phyloP scores from a whole-genome alignment of 2,888 invertebrate species.

The Linnaemya vulpina region DNA sequence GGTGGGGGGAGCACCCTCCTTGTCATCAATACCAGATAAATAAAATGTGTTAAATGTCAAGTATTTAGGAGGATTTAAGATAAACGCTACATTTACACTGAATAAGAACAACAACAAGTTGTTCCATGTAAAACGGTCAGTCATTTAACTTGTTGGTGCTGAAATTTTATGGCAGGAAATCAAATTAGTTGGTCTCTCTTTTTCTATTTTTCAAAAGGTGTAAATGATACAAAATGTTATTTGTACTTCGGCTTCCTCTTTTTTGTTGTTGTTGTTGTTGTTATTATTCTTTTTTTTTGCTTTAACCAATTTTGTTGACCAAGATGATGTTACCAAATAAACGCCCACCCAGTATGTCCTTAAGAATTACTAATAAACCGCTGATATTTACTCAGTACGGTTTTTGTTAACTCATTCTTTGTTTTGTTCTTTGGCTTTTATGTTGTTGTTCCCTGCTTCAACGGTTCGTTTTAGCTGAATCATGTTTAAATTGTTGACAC shows the following conservation, averaged over 20 bases:
- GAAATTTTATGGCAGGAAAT: constrained; percentile 77
- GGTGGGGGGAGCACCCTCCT: constrained; percentile 3
- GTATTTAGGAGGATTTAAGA: constrained; percentile 61
- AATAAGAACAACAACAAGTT: constrained; percentile 62
- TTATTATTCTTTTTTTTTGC: constrained; percentile 47
- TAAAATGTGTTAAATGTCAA: constrained; percentile 72
- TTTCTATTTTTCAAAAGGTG: constrained; percentile 53
- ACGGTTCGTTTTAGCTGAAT: constrained; percentile 60
- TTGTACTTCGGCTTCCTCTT: constrained; percentile 13
- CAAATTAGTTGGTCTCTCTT: constrained; percentile 75
- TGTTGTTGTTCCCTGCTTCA: constrained; percentile 14
- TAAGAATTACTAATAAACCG: constrained; percentile 3
- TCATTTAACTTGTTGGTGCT: constrained; percentile 62
- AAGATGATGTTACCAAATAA: constrained; percentile 51
- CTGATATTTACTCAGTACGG: neutral
- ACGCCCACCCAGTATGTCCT: constrained; percentile 69
- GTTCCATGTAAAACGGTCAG: constrained; percentile 58
- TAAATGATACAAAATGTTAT: constrained; percentile 62
- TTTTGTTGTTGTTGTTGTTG: too few relatives aligned
- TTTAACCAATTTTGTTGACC: constrained; percentile 45
- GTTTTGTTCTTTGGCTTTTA: constrained; percentile 23
- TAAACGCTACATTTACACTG: constrained; percentile 6
- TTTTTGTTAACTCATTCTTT: constrained; percentile 61
- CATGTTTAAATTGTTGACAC: constrained; percentile 61
- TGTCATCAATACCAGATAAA: constrained; percentile 53